Evolutionary conservation across 2,797 vertebrate genomes (phyloP), one percentile per base, ranked within the genome.

Genomic region (Sebastes kiyomatsui): DNA sequence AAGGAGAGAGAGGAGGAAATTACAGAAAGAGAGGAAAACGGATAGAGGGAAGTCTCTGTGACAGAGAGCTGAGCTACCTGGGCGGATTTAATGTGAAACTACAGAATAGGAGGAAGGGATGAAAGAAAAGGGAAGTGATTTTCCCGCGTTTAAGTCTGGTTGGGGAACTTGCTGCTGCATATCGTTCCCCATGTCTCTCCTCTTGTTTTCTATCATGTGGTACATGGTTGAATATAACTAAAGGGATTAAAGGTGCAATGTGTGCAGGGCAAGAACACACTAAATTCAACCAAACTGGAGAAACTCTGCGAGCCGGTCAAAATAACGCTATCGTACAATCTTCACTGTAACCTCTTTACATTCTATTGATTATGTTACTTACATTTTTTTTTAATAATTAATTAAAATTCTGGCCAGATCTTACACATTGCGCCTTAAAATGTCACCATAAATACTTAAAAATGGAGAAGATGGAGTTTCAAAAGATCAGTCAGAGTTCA

Each of bases 1-100:
- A 55, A 77, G 42, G 75, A 30, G 28, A 30, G 56, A 80, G 61
- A 84, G 70, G 54, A 65, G 67, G 65, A 90, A 82, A 84, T 75
- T 87, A 73, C 77, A 27, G 70, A 56, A 42, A 58, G 25, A 75
- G 54, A 71, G 67, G 12, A 38, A 70, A 67, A 81, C 8, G 77
- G 68, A 79, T 7, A 23, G 46, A 49, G 33, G 52, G 27, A 54
- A 9, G 67, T 74, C 76, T 73, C 12, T 28, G 62, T 35, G 59
- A 38, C 11, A 49, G 72, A 77, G 60, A 69, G 67, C 22, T 22
- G 49, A 66, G 65, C 52, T 22, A 52, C 22, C 7, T 13, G 10
- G 27, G 22, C 8, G 12, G 58, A 55, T 16, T 23, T 28, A 20
- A 60, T 27, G 38, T 69, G 73, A 66, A 49, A 12, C n/a, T 60